These are phyloP conservation scores for Tachypleus tridentatus DNA, from an alignment of 1,140 invertebrate species.

Conservation along the genomic window DNA sequence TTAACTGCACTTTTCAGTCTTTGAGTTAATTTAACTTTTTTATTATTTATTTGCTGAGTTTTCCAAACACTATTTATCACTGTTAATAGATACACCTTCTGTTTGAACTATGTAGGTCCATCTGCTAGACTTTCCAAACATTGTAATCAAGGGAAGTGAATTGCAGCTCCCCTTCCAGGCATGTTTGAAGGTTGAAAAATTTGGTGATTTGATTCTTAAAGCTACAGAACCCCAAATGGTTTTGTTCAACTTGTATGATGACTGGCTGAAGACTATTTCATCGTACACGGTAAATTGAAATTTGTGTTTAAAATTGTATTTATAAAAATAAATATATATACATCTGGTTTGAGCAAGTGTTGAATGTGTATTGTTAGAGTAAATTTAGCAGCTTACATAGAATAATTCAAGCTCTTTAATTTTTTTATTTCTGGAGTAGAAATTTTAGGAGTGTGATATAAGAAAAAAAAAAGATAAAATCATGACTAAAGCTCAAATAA, in stretches of 20 bases:
- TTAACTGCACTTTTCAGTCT: no score
- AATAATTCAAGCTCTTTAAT: no score
- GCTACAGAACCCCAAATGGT: slow-evolving; percentile 99
- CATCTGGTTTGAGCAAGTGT: no score
- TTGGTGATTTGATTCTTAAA: slow-evolving; percentile 97
- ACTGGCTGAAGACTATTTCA: slow-evolving; percentile 96
- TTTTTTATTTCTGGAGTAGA: not conserved
- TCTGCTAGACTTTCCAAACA: slow-evolving; percentile 98
- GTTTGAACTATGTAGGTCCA: slow-evolving; percentile 50
- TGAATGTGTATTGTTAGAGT: no score
- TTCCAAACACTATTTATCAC: no score
- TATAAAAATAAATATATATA: no score
- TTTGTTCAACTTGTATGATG: slow-evolving; percentile 97
- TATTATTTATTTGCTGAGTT: no score
- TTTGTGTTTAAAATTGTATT: no score
- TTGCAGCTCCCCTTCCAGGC: slow-evolving; percentile 98
- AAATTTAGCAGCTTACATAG: no score
- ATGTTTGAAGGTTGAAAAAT: slow-evolving; percentile 98
- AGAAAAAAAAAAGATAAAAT: no score
- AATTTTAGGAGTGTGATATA: not conserved
- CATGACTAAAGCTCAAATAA: no score
- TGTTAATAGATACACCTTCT: not conserved
- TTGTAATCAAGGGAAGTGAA: slow-evolving; percentile 99
- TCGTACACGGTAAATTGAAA: slow-evolving; percentile 53
- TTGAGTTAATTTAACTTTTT: no score